phyloP scores from a whole-genome alignment of 2,888 invertebrate species.

The Hedychridium roseum region DNA sequence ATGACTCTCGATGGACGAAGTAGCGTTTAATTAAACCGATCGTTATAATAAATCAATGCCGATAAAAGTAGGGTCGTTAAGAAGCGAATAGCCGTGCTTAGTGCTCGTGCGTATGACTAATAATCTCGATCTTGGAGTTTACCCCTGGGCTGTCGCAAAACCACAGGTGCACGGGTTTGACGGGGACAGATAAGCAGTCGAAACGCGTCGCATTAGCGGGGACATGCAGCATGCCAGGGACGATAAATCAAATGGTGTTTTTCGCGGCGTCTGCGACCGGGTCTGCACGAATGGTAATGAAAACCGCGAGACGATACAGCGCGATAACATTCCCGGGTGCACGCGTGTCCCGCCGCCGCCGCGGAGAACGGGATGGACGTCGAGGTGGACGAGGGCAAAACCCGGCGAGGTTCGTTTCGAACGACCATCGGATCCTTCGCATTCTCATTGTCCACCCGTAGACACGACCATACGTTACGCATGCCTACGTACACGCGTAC shows the following conservation, averaged over 20 bases:
- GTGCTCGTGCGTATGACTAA: too few relatives aligned
- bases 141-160: constrained; percentile 16
- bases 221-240: too few relatives aligned
- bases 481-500: constrained; percentile 19
- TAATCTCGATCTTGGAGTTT: too few relatives aligned
- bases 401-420: constrained; percentile 32
- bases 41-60: too few relatives aligned
- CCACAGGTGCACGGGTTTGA: constrained; percentile 19
- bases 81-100: too few relatives aligned
- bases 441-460: constrained; percentile 34
- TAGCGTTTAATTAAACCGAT: too few relatives aligned
- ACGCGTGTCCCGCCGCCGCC: constrained; percentile 46
- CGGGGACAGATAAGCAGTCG: too few relatives aligned
- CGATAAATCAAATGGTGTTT: constrained; percentile 60
- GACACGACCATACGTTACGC: constrained; percentile 26
- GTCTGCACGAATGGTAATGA: constrained; percentile 57
- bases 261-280: constrained; percentile 30
- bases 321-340: constrained; percentile 59
- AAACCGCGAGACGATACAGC: constrained; percentile 57
- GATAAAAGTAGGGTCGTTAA: too few relatives aligned
- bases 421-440: constrained; percentile 33
- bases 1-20: too few relatives aligned
- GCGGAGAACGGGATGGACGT: constrained; percentile 29
- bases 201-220: too few relatives aligned
- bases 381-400: constrained; percentile 19